phyloP scores from a whole-genome alignment of 2,113 vertebrate genomes.

The Leptodactylus fuscus region DNA sequence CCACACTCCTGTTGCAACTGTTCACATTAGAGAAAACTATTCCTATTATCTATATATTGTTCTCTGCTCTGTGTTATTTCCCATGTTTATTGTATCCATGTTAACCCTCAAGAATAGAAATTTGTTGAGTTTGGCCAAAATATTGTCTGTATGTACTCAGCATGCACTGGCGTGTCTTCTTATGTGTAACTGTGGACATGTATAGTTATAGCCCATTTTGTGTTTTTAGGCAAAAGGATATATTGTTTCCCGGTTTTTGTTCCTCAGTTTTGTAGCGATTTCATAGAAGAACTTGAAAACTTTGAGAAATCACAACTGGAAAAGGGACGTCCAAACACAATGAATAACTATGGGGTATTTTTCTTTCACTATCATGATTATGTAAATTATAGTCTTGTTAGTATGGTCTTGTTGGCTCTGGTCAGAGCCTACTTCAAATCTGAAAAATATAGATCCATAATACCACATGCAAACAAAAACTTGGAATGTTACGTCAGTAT shows the following conservation, averaged over 20 bases:
- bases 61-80: too few species aligned
- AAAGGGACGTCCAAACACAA: slow-evolving; percentile 94
- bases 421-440: too few species aligned
- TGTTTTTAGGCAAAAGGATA: slow-evolving; percentile 80
- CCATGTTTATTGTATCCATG: too few species aligned
- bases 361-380: not conserved
- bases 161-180: not conserved
- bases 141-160: not conserved
- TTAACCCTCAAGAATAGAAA: too few species aligned
- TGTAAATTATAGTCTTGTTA: not conserved
- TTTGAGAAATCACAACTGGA: slow-evolving; percentile 89
- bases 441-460: not conserved
- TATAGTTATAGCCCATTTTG: not conserved
- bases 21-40: too few species aligned
- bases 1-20: too few species aligned
- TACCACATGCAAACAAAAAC: too few species aligned
- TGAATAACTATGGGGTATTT: slow-evolving; percentile 95
- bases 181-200: not conserved
- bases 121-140: too few species aligned
- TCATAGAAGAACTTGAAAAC: slow-evolving; percentile 90
- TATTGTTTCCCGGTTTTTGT: slow-evolving; percentile 88
- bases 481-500: too few species aligned
- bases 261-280: slow-evolving; percentile 80
- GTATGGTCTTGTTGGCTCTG: too few species aligned
- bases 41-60: too few species aligned